phyloP scores from a whole-genome alignment of 2,113 vertebrate species.

The Podarcis cretensis region DNA sequence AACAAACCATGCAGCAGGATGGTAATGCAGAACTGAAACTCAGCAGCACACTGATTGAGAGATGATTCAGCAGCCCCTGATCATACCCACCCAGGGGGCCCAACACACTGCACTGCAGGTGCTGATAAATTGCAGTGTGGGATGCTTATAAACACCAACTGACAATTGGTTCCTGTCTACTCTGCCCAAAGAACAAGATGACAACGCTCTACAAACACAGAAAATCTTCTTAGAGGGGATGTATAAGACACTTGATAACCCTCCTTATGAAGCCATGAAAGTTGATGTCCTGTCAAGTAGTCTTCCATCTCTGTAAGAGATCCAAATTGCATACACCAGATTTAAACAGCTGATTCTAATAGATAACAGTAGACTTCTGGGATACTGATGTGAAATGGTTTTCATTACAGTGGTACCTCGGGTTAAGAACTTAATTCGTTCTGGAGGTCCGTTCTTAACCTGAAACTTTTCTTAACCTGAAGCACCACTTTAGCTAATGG shows the following conservation, averaged over 20 bases:
- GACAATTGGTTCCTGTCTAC: slow-evolving; percentile 52
- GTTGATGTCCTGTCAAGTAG: slow-evolving; percentile 84
- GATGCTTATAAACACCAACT: background rate
- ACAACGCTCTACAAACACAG: slow-evolving; percentile 75
- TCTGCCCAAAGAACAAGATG: slow-evolving; percentile 83
- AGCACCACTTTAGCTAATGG: no score
- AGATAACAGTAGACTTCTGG: slow-evolving; percentile 89
- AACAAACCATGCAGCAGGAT: no score
- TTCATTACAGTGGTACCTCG: slow-evolving; percentile 67
- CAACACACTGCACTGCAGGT: background rate
- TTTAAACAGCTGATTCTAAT: slow-evolving; percentile 90
- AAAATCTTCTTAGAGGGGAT: slow-evolving; percentile 82
- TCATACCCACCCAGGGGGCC: no score
- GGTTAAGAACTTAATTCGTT: no score
- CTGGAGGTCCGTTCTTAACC: no score
- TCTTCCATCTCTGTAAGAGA: slow-evolving; percentile 84
- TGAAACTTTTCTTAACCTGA: no score
- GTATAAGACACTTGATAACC: slow-evolving; percentile 79
- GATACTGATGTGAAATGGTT: slow-evolving; percentile 91
- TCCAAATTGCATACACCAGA: slow-evolving; percentile 84
- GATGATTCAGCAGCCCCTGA: no score
- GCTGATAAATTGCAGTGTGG: background rate
- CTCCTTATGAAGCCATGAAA: slow-evolving; percentile 82
- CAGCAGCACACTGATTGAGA: no score
- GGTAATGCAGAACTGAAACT: no score